Evolutionary conservation across 2,888 invertebrate species (phyloP).

Genomic region (Oscheius sp.): DNA sequence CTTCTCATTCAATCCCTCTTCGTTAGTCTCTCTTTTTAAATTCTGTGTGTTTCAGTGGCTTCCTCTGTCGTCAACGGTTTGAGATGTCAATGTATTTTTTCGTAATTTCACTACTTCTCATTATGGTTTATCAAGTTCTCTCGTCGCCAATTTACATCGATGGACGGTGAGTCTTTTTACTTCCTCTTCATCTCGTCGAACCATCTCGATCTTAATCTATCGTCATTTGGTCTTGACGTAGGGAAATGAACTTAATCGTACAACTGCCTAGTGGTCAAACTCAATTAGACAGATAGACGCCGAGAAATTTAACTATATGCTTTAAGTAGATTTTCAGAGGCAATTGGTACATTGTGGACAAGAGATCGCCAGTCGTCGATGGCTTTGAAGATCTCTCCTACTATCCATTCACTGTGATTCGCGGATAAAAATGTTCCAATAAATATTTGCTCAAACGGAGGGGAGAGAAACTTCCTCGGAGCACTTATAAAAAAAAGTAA

Average conservation of each 20-base stretch:
- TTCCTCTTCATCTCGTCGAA: background rate
- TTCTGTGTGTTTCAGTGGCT: too few species aligned
- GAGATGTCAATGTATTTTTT: background rate
- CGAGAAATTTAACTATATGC: too few species aligned
- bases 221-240: too few species aligned
- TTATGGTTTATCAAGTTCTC: background rate
- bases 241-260: too few species aligned
- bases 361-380: background rate
- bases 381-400: background rate
- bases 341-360: slow-evolving; percentile 1
- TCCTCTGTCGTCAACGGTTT: background rate
- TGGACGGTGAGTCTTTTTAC: background rate
- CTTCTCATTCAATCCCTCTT: too few species aligned
- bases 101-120: background rate
- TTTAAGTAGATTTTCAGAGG: slow-evolving; percentile 15
- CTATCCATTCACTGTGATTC: slow-evolving; percentile 9
- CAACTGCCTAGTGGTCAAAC: too few species aligned
- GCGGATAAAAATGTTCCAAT: slow-evolving; percentile 10
- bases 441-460: slow-evolving; percentile 23
- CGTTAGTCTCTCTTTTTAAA: too few species aligned
- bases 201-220: too few species aligned
- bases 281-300: too few species aligned
- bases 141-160: slow-evolving; percentile 2
- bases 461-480: too few species aligned
- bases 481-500: too few species aligned